These are phyloP conservation scores for Casuarius casuarius DNA, from an alignment of 2,113 vertebrate species.

Conservation along the genomic window DNA sequence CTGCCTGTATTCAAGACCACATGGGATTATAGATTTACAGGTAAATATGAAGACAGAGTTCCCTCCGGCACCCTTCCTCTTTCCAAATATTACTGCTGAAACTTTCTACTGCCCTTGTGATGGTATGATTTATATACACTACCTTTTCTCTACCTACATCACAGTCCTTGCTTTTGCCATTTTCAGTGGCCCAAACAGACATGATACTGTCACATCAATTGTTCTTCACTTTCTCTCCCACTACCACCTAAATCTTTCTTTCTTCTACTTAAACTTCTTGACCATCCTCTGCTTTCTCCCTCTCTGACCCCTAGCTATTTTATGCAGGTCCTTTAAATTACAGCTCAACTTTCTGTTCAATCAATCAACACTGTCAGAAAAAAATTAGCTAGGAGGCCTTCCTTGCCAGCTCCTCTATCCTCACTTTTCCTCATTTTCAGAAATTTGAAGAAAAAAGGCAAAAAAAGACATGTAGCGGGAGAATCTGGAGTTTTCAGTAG, in stretches of 20 bases:
- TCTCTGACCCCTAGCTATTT: not conserved
- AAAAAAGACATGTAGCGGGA: not conserved
- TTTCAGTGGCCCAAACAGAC: not conserved
- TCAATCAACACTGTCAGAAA: not conserved
- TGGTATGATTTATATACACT: not conserved
- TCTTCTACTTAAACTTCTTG: not conserved
- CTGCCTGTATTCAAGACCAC: not conserved
- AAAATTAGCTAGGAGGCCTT: not conserved
- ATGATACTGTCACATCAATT: not conserved
- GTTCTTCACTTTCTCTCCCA: not conserved
- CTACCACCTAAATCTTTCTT: not conserved
- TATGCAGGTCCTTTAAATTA: not conserved
- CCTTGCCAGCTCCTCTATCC: not conserved
- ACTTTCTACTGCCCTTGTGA: not conserved
- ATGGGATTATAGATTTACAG: not conserved
- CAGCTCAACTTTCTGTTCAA: not conserved
- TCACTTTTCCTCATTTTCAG: not conserved
- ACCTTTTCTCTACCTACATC: not conserved
- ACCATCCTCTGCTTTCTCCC: not conserved
- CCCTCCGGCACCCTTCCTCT: not conserved
- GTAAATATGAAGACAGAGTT: accelerated
- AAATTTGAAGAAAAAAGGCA: not conserved
- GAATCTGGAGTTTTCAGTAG: not conserved
- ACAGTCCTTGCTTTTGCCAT: not conserved
- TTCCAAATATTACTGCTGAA: not conserved